Conservation (phyloP, 2,797 vertebrate species). For the Netta rufina region DNA sequence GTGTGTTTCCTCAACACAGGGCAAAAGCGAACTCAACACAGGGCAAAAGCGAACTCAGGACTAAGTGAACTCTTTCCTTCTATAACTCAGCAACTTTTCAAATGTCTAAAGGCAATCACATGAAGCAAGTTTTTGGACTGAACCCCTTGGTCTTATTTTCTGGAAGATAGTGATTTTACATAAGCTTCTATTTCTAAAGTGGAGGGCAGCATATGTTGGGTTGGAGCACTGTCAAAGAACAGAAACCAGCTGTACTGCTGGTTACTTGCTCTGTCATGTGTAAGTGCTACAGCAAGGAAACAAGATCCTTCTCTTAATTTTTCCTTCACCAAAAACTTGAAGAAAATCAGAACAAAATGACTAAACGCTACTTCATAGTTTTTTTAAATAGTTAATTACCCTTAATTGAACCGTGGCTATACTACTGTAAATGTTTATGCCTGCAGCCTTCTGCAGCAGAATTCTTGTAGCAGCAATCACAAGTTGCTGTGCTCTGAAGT, state of each 20-base stretch:
- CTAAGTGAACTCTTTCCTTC: not conserved
- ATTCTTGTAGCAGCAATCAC: slow-evolving; percentile 45
- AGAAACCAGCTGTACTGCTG: not conserved
- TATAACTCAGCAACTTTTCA: not conserved
- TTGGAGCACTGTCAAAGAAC: not conserved
- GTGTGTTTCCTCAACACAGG: not conserved
- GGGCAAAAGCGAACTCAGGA: not conserved
- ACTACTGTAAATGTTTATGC: not conserved
- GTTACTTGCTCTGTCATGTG: not conserved
- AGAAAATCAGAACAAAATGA: not conserved
- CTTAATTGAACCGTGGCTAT: not conserved
- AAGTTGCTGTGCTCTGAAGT: slow-evolving; percentile 56
- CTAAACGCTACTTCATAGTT: not conserved
- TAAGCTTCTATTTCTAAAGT: not conserved
- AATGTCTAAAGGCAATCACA: not conserved
- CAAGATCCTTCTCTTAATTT: not conserved
- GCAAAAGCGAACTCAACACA: not conserved
- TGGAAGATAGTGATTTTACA: not conserved
- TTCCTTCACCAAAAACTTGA: not conserved
- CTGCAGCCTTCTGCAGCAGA: not conserved
- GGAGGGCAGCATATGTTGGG: not conserved
- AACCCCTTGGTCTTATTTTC: not conserved
- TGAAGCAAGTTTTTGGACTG: not conserved
- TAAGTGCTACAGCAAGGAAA: not conserved
- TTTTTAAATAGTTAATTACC: not conserved